phyloP scores from a whole-genome alignment of 2,113 vertebrate species.

The Eptesicus fuscus region DNA sequence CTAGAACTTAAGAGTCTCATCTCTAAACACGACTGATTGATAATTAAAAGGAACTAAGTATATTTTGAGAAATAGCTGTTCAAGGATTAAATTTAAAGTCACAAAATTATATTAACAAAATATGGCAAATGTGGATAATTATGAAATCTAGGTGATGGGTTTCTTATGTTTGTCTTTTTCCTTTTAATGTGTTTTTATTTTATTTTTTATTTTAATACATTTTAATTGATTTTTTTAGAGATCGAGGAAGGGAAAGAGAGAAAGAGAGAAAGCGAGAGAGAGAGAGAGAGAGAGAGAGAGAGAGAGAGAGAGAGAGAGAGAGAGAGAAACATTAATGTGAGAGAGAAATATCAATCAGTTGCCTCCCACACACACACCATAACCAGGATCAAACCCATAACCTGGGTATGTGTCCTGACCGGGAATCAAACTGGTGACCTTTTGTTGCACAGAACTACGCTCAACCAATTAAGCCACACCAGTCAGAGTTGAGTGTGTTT shows the following conservation, averaged over 20 bases:
- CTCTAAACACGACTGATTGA: neutral
- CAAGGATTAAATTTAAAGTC: neutral
- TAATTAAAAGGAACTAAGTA: neutral
- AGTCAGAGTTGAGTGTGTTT: neutral
- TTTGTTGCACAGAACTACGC: neutral
- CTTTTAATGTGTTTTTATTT: neutral
- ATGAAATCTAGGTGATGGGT: neutral
- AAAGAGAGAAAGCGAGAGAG: no score
- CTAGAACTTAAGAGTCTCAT: neutral
- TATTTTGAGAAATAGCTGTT: neutral
- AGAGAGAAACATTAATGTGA: neutral
- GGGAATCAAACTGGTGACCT: neutral
- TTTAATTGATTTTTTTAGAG: neutral
- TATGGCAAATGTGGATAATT: neutral
- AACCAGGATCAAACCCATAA: neutral
- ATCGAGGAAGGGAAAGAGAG: neutral
- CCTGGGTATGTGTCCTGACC: neutral
- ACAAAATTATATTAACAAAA: neutral
- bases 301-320: neutral
- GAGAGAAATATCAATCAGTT: neutral
- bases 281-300: no score
- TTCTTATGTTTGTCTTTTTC: neutral
- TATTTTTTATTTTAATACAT: neutral
- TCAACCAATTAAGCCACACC: neutral
- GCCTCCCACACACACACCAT: neutral